phyloP scores from a whole-genome alignment of 2,113 vertebrate genomes.

The Toxotes jaculatrix region DNA sequence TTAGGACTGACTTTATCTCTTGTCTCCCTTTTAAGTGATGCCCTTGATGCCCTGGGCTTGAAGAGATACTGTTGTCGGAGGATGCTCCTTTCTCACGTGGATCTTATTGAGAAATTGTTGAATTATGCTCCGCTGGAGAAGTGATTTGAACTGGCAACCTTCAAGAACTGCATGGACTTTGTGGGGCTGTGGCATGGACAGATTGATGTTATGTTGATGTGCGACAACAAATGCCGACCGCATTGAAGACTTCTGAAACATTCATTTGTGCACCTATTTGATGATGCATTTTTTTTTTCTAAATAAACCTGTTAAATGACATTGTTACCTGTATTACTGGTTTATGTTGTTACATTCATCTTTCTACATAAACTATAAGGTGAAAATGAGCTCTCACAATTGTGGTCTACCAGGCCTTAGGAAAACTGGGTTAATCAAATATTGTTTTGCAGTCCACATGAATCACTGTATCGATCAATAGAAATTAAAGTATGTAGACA shows the following conservation, averaged over 20 bases:
- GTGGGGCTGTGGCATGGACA: neutral
- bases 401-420: neutral
- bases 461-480: neutral
- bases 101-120: constrained; percentile 97
- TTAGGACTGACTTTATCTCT: constrained; percentile 31
- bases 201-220: constrained; percentile 10
- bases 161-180: constrained; percentile 20
- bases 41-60: constrained; percentile 95
- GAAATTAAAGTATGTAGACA: neutral
- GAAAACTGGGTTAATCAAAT: neutral
- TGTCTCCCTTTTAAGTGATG: constrained; percentile 86
- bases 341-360: neutral
- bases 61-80: constrained; percentile 98
- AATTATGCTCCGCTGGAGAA: constrained; percentile 98
- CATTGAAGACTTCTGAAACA: neutral
- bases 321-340: neutral
- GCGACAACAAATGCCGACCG: neutral
- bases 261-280: constrained; percentile 7
- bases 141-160: constrained; percentile 70
- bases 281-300: constrained; percentile 38
- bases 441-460: neutral
- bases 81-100: constrained; percentile 97
- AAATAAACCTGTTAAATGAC: constrained; percentile 69
- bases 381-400: neutral
- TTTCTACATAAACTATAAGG: neutral